Conservation (phyloP, 2,888 invertebrate species). For the Euzetes globulus region DNA sequence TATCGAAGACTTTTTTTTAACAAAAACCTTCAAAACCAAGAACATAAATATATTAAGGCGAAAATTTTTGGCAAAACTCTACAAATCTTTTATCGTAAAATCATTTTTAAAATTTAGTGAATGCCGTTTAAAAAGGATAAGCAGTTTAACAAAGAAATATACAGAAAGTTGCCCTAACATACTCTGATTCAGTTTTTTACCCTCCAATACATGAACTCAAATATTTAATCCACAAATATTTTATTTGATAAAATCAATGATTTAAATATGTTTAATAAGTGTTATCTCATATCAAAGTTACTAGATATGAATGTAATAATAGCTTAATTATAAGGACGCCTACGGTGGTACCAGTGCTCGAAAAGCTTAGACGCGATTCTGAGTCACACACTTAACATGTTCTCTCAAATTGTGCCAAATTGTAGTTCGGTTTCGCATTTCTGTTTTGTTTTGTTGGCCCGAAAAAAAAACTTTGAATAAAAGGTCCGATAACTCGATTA, state of each 20-base stretch:
- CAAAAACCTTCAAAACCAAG: too few species aligned
- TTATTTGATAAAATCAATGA: background rate
- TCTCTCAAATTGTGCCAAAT: background rate
- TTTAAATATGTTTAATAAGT: conserved; percentile 2
- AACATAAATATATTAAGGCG: too few species aligned
- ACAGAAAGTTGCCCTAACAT: background rate
- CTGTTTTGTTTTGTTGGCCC: too few species aligned
- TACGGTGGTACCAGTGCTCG: background rate
- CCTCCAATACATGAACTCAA: too few species aligned
- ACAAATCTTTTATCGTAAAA: too few species aligned
- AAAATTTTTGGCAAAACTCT: too few species aligned
- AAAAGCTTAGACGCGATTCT: background rate
- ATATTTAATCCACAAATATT: background rate
- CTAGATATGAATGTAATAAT: background rate
- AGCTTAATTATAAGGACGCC: background rate
- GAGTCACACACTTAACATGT: background rate
- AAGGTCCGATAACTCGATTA: background rate
- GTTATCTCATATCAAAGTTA: background rate
- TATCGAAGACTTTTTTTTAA: too few species aligned
- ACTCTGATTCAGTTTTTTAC: background rate
- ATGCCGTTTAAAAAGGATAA: too few species aligned
- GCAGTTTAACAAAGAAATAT: too few species aligned
- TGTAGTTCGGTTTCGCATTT: background rate
- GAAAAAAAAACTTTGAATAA: too few species aligned
- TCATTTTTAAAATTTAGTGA: too few species aligned